Conservation (phyloP, 2,113 vertebrate genomes). For the Riparia riparia region DNA sequence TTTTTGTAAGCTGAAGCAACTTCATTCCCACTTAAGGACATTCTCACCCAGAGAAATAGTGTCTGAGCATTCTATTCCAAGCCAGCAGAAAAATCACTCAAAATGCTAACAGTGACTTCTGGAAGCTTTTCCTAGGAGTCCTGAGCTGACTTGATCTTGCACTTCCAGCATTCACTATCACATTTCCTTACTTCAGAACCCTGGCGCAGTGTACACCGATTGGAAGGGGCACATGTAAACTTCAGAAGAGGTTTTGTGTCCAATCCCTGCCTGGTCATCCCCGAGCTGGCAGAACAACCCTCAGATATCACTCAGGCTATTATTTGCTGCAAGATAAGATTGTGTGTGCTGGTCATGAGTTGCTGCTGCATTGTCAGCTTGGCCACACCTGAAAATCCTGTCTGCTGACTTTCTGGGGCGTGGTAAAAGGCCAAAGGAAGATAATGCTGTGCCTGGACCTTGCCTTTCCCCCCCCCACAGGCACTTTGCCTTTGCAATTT, state of each 20-base stretch:
- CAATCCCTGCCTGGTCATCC: rapidly evolving
- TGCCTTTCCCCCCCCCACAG: background rate
- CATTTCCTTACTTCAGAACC: background rate
- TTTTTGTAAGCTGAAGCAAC: background rate
- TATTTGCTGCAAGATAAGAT: background rate
- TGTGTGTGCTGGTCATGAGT: rapidly evolving
- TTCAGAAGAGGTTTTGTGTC: background rate
- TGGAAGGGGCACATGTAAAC: background rate
- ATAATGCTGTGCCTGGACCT: background rate
- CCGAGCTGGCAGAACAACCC: background rate
- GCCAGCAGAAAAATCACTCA: background rate
- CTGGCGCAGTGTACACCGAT: rapidly evolving
- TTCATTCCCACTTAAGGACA: background rate
- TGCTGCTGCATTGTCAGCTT: background rate
- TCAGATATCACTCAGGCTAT: background rate
- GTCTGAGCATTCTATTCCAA: background rate
- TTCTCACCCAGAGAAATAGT: background rate
- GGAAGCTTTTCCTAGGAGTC: background rate
- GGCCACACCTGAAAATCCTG: background rate
- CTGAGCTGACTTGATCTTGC: background rate
- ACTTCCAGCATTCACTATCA: background rate
- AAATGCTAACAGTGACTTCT: background rate
- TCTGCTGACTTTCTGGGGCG: background rate
- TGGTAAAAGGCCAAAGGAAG: background rate
- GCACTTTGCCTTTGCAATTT: background rate